These are phyloP conservation scores for Trypoxylon attenuatum DNA, from an alignment of 2,888 invertebrate species.

Conservation along the genomic window DNA sequence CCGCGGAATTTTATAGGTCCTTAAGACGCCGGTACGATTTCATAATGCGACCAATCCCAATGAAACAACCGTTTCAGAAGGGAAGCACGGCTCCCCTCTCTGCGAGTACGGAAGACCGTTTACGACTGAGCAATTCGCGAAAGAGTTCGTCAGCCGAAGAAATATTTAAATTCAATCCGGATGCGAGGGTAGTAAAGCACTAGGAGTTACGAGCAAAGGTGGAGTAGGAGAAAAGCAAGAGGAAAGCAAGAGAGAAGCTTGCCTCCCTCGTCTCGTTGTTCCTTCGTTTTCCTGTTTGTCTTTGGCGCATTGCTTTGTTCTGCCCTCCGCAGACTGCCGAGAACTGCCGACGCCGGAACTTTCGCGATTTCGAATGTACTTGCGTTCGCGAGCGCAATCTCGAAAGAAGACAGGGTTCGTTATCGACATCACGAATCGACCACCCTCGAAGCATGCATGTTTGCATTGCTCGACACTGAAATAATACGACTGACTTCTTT, in stretches of 20 bases:
- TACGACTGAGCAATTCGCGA: slow-evolving; percentile 50
- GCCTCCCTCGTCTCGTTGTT: slow-evolving; percentile 14
- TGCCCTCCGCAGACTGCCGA: neutral
- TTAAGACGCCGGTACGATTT: slow-evolving; percentile 51
- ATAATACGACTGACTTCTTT: too few relatives aligned
- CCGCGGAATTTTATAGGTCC: slow-evolving; percentile 46
- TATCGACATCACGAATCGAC: too few relatives aligned
- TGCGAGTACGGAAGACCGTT: slow-evolving; percentile 16
- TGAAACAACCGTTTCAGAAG: slow-evolving; percentile 45
- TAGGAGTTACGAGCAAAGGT: neutral
- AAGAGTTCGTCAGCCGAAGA: slow-evolving; percentile 54
- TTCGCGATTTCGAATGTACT: too few relatives aligned
- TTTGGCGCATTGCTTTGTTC: slow-evolving; percentile 26
- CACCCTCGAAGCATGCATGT: too few relatives aligned
- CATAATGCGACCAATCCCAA: slow-evolving; percentile 44
- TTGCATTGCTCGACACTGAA: too few relatives aligned
- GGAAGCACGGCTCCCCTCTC: slow-evolving; percentile 27
- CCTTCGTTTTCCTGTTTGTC: slow-evolving; percentile 3
- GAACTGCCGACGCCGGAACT: too few relatives aligned
- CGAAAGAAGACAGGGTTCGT: too few relatives aligned
- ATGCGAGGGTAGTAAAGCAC: slow-evolving; percentile 43
- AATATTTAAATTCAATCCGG: slow-evolving; percentile 60
- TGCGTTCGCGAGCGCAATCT: too few relatives aligned
- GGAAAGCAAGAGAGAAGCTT: slow-evolving; percentile 3
- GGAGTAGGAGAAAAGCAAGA: too few relatives aligned